Base-by-base conservation (phyloP, 2,113 vertebrate species). In the Pomatorhinus ruficollis region DNA sequence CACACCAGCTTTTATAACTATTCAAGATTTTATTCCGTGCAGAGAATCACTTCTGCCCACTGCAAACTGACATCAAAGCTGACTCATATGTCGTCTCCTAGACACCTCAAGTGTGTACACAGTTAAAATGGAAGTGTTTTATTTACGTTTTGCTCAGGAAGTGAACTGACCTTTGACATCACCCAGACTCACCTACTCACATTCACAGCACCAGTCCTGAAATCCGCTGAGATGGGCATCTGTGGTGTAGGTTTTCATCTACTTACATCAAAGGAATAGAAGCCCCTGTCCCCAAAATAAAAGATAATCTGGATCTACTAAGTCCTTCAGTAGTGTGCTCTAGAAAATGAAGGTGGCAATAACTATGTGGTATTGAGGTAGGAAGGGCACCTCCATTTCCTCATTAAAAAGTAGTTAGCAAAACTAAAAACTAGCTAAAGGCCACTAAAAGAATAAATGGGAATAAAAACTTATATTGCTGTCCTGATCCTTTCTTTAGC, bases 81-180 rank as follows among this genome's bases (percentile, higher is more conserved):
- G 50, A 47, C 57, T 87, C 33, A 3, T 6, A 1, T 17, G 15
- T 20, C 40, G 42, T 63, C 44, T 79, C 27, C 15, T 27, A 31
- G 65, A n/a, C 40, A 24, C 12, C 40, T 76, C 0, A 0, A 27
- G 42, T 61, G 33, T 2, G 2, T 22, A 27, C 11, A 8, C 1
- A 4, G 39, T 33, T 54, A 24, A 85, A 83, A 65, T 13, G 3
- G 24, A 60, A 87, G 15, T 40, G 30, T 11, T 78, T 71, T 52
- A 39, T 68, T 75, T 63, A 50, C 1, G 0, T 66, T 90, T 72
- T 66, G 16, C 50, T 65, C 24, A 40, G 79, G 61, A 93, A 68
- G 15, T 17, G 42, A 75, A 59, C 14, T 20, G 49, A 45, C 37
- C 8, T 69, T 72, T 53, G 59, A 39, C 50, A 74, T 37, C 23